Percentiles rank a stretch among this genome's conserved stretches.
Evolutionary conservation across 53 echinoderm and acorn worm genomes (phyloP).

Genomic region (Henricia sp.): DNA sequence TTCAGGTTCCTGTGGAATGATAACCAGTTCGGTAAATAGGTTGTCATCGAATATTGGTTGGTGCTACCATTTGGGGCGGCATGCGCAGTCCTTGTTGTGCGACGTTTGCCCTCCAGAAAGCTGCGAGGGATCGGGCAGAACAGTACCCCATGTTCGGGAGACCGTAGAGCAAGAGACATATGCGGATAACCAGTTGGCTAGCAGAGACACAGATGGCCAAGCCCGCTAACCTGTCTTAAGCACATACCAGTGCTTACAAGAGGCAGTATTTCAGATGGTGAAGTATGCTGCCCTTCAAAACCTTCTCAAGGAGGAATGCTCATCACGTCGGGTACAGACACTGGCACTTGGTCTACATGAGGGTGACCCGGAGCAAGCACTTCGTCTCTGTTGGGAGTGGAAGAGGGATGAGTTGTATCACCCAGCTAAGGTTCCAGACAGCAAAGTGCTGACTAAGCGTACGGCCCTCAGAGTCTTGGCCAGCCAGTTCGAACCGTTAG

Average conservation of each 20-base stretch:
- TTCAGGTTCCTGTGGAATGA: constrained; percentile 47
- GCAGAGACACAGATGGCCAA: not conserved
- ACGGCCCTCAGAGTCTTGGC: too few species aligned
- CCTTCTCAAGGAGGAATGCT: constrained; percentile 31
- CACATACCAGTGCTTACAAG: not conserved
- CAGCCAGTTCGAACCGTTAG: too few species aligned
- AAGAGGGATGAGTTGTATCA: too few species aligned
- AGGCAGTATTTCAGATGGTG: constrained; percentile 32
- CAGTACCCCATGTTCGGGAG: too few species aligned
- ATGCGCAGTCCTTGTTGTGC: not conserved
- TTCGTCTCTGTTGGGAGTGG: too few species aligned
- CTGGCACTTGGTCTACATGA: not conserved
- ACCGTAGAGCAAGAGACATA: too few species aligned
- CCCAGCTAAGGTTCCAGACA: too few species aligned
- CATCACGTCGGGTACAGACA: not conserved
- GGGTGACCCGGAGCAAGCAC: constrained; percentile 22
- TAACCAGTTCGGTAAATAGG: not conserved
- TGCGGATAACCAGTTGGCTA: too few species aligned
- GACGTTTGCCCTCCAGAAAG: not conserved
- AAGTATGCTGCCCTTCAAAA: constrained; percentile 21
- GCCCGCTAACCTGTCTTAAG: constrained; percentile 5
- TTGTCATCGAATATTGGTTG: constrained; percentile 12
- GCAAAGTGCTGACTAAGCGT: too few species aligned
- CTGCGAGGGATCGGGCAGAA: constrained; percentile 4
- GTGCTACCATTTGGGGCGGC: constrained; percentile 19